Conservation (phyloP, 2,113 vertebrate genomes). For the Empidonax alnorum region DNA sequence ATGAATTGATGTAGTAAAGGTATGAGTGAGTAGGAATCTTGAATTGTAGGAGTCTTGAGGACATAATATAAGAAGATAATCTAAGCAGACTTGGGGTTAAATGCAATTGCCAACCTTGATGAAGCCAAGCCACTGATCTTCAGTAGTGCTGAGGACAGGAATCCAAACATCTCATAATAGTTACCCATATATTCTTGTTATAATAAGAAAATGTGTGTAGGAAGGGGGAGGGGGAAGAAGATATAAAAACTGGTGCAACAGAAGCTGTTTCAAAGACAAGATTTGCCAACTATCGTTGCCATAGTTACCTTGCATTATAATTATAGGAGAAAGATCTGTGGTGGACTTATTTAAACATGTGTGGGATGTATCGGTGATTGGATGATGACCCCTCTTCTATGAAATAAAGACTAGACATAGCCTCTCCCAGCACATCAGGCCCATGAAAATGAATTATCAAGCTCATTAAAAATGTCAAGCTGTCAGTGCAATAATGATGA, state of each 20-base stretch:
- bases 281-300: slow-evolving; percentile 63
- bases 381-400: background rate
- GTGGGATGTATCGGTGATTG: slow-evolving; percentile 7
- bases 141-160: background rate
- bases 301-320: slow-evolving; percentile 65
- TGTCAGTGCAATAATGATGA: background rate
- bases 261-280: slow-evolving; percentile 55
- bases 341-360: slow-evolving; percentile 49
- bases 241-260: slow-evolving; percentile 59
- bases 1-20: background rate
- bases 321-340: slow-evolving; percentile 54
- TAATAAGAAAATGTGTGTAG: slow-evolving; percentile 43
- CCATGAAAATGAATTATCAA: slow-evolving; percentile 3
- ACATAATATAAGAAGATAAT: background rate
- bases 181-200: background rate
- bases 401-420: background rate
- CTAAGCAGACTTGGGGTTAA: background rate
- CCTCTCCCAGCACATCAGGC: background rate
- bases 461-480: background rate
- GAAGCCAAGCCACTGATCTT: background rate
- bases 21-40: background rate
- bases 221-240: slow-evolving; percentile 48
- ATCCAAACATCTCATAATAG: background rate
- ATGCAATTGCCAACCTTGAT: background rate
- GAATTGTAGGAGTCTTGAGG: background rate